Conservation (phyloP, 2,888 invertebrate genomes). For the Cheilosia vulpina region DNA sequence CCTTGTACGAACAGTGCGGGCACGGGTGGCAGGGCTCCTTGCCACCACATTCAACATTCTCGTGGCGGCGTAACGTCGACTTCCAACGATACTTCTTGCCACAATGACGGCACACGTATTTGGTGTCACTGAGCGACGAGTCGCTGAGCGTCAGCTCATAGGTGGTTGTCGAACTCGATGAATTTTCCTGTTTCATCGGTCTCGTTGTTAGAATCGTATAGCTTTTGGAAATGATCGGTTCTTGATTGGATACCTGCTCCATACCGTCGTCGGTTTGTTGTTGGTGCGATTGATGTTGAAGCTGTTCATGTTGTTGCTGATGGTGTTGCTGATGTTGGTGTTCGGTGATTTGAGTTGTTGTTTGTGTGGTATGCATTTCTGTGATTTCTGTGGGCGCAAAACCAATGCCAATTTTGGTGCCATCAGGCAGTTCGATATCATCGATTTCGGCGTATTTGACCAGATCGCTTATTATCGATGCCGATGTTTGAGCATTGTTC, state of each 20-base stretch:
- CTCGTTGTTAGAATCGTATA: conserved; percentile 83
- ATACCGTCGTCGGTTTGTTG: conserved; percentile 77
- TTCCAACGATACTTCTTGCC: conserved; percentile 94
- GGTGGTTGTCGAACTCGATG: conserved; percentile 80
- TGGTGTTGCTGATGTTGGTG: conserved; percentile 76
- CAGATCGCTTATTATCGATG: conserved; percentile 83
- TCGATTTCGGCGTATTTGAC: conserved; percentile 84
- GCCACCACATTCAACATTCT: conserved; percentile 93
- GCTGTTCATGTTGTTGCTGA: conserved; percentile 76
- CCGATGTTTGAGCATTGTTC: conserved; percentile 83
- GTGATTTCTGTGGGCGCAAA: conserved; percentile 83
- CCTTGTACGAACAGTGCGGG: conserved; percentile 90
- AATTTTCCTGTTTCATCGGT: conserved; percentile 82
- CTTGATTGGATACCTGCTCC: conserved; percentile 77
- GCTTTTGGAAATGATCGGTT: conserved; percentile 81
- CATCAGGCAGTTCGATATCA: conserved; percentile 83
- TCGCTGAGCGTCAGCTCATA: conserved; percentile 83
- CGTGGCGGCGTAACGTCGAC: conserved; percentile 92
- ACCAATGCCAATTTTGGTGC: conserved; percentile 83
- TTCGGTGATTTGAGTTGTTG: conserved; percentile 80
- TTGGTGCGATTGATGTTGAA: conserved; percentile 79
- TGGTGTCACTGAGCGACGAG: conserved; percentile 83
- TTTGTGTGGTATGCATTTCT: conserved; percentile 80
- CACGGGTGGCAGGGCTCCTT: conserved; percentile 93
- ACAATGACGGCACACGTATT: conserved; percentile 92